Conservation (phyloP, 2,797 vertebrate genomes). For the Amazona ochrocephala region DNA sequence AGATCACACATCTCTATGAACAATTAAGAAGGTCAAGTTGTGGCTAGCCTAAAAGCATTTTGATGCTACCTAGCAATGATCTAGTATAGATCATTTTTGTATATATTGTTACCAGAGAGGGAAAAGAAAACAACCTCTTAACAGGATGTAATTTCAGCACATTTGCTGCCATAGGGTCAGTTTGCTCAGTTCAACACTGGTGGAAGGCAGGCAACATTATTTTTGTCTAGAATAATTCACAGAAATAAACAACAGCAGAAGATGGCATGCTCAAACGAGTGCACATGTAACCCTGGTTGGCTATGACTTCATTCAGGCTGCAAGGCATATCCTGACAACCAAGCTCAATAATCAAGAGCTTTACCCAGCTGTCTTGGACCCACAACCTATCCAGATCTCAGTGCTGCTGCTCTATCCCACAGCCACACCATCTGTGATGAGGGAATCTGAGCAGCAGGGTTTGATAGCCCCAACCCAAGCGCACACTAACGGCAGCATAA, state of each 20-base stretch:
- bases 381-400: neutral
- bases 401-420: neutral
- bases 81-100: neutral
- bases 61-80: neutral
- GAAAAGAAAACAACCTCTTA: neutral
- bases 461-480: neutral
- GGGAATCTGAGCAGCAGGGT: neutral
- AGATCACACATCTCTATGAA: neutral
- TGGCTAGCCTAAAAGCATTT: neutral
- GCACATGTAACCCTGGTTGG: neutral
- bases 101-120: neutral
- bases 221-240: neutral
- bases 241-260: neutral
- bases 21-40: neutral
- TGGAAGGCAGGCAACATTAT: neutral
- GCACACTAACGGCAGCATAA: neutral
- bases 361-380: neutral
- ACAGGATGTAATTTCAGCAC: neutral
- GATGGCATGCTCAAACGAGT: no score
- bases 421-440: rapidly evolving
- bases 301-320: neutral
- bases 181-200: neutral
- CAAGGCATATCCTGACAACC: neutral
- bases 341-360: neutral
- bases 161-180: neutral